Conservation (phyloP, 1,140 invertebrate species). For the Ylistrum balloti region DNA sequence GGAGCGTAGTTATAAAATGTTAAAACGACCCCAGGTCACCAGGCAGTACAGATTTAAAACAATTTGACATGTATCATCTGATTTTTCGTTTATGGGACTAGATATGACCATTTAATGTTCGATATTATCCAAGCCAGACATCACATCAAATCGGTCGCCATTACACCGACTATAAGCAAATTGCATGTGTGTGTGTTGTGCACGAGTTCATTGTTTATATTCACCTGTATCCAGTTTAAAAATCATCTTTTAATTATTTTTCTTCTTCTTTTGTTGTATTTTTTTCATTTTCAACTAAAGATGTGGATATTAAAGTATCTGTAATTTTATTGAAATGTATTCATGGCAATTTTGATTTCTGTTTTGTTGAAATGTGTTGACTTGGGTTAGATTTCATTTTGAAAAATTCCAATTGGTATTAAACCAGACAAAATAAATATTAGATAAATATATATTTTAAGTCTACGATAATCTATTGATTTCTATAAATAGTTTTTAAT, state of each 20-base stretch:
- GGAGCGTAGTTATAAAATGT: conserved; percentile 55
- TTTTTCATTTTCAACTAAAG: no score
- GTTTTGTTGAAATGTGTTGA: no score
- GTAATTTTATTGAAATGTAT: no score
- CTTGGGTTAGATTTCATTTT: no score
- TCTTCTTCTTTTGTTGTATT: no score
- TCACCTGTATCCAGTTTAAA: background rate
- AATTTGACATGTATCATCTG: conserved; percentile 52
- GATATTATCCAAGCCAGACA: conserved; percentile 33
- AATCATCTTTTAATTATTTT: background rate
- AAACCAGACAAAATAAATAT: no score
- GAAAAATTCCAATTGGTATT: no score
- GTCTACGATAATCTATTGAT: no score
- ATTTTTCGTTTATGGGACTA: conserved; percentile 44
- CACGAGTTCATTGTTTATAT: background rate
- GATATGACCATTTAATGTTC: conserved; percentile 39
- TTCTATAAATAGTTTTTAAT: no score
- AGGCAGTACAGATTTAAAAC: conserved; percentile 51
- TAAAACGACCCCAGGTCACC: conserved; percentile 45
- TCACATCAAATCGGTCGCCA: background rate
- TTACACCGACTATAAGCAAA: background rate
- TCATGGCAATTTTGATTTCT: no score
- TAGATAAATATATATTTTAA: no score
- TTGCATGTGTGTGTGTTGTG: background rate
- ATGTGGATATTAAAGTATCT: no score